phyloP scores from a whole-genome alignment of 2,888 invertebrate species.

The Acleris literana region DNA sequence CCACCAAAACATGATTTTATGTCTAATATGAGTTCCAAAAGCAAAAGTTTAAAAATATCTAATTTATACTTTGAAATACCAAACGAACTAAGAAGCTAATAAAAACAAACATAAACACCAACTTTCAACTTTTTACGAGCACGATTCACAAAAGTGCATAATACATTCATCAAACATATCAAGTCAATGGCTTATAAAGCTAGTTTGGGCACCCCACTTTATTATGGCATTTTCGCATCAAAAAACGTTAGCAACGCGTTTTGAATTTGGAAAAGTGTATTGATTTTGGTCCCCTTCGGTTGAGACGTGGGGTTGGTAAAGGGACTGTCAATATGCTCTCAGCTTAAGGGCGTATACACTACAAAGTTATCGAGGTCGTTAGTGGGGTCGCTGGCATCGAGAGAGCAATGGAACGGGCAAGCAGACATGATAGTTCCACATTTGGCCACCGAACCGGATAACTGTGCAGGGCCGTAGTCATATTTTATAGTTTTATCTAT shows the following conservation, averaged over 20 bases:
- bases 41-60: too few species aligned
- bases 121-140: background rate
- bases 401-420: background rate
- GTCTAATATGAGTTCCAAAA: too few species aligned
- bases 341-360: slow-evolving; percentile 42
- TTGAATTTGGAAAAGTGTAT: slow-evolving; percentile 75
- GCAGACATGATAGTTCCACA: background rate
- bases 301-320: slow-evolving; percentile 51
- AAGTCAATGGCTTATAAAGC: slow-evolving; percentile 23
- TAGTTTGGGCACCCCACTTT: slow-evolving; percentile 25
- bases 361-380: slow-evolving; percentile 3
- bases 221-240: slow-evolving; percentile 47
- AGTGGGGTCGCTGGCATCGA: slow-evolving; percentile 1
- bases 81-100: background rate
- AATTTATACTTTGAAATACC: too few species aligned
- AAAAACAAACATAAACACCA: background rate
- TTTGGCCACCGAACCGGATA: background rate
- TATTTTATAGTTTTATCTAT: slow-evolving; percentile 27
- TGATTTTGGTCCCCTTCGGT: slow-evolving; percentile 60
- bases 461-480: slow-evolving; percentile 4
- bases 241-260: slow-evolving; percentile 66
- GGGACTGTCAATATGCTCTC: slow-evolving; percentile 54
- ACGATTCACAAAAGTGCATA: slow-evolving; percentile 10
- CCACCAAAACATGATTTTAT: too few species aligned
- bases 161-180: slow-evolving; percentile 24